Evolutionary conservation across 2,888 invertebrate genomes (phyloP).

Genomic region (Electrophaes corylata): DNA sequence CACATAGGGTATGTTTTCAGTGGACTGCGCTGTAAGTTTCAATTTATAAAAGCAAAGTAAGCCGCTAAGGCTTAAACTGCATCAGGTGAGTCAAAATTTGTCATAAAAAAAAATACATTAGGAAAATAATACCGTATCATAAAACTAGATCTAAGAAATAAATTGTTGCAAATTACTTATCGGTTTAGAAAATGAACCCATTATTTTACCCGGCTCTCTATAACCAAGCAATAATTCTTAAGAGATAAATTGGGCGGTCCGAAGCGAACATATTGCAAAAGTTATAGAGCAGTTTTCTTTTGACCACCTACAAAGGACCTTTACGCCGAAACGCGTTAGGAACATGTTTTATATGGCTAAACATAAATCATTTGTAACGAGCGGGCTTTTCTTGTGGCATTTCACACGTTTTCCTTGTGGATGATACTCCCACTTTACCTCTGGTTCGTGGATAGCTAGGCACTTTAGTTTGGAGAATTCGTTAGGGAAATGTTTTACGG

Average conservation of each 20-base stretch:
- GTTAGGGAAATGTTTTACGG: slow-evolving; percentile 28
- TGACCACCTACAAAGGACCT: slow-evolving; percentile 57
- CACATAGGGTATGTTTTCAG: too few relatives aligned
- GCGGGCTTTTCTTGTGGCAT: slow-evolving; percentile 58
- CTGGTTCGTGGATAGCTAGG: slow-evolving; percentile 31
- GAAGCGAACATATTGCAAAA: slow-evolving; percentile 43
- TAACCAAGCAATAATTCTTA: slow-evolving; percentile 34
- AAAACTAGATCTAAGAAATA: too few relatives aligned
- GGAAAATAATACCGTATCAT: too few relatives aligned
- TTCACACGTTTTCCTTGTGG: slow-evolving; percentile 69
- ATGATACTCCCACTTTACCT: slow-evolving; percentile 41
- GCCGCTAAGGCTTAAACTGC: too few relatives aligned
- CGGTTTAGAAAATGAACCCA: slow-evolving; percentile 10
- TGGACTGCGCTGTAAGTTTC: too few relatives aligned
- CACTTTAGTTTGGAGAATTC: slow-evolving; percentile 39
- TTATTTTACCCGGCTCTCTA: slow-evolving; percentile 14
- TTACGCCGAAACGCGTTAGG: slow-evolving; percentile 53
- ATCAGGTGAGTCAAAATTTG: too few relatives aligned
- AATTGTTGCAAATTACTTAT: slow-evolving; percentile 11
- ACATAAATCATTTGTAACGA: slow-evolving; percentile 78
- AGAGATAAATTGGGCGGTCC: slow-evolving; percentile 40
- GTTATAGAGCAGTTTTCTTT: slow-evolving; percentile 54
- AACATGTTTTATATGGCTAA: slow-evolving; percentile 61
- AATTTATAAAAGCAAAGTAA: too few relatives aligned
- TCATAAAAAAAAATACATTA: too few relatives aligned